Evolutionary conservation across 53 echinoderm and acorn worm species (phyloP), one percentile per base, ranked within the genome.

Genomic region (Holothuria leucospilota): DNA sequence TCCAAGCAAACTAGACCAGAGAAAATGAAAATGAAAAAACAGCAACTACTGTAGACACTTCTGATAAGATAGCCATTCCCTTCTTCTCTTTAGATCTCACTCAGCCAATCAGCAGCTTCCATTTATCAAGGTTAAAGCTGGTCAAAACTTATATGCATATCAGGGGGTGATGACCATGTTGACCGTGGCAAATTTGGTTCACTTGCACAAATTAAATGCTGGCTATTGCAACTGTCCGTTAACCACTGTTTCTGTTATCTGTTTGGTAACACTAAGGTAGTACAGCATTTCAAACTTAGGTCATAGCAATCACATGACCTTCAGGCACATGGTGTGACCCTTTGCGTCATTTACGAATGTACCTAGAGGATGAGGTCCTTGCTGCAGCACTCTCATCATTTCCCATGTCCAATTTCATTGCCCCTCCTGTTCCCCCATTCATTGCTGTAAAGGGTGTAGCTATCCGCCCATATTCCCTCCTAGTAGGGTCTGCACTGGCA

Each of bases 341-440:
- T 67, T 25, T 38, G 29, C 23, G 82, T 98, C 98, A 98, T 92
- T 98, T 98, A 84, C 94, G 87, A 58, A 98, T 91, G 88, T 95
- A 98, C 62, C 98, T 91, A 23, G 98, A 98, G 29, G 98, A 98
- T 18, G 98, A 86, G 64, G 98, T 95, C 82, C 98, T 88, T 21
- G 95, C 91, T 4, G 93, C 93, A 39, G 90, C 91, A 24, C 95
- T 95, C 38, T 98, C 98, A 46, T 86, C 75, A 24, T 71, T 65
- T n/a, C 82, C 56, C 62, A 88, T 59, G 51, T 81, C 94, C 62
- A 87, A 79, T 85, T 89, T 89, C 65, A 92, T 87, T 46, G 87
- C 87, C 20, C 89, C 89, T 39, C 84, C 91, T 46, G 91, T 87
- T 46, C 90, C 94, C 20, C 98, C 98, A 73, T 98, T 98, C 90